These are phyloP conservation scores for Scaptodrosophila latifasciaeformis DNA, from an alignment of 2,888 invertebrate species.

Conservation along the genomic window DNA sequence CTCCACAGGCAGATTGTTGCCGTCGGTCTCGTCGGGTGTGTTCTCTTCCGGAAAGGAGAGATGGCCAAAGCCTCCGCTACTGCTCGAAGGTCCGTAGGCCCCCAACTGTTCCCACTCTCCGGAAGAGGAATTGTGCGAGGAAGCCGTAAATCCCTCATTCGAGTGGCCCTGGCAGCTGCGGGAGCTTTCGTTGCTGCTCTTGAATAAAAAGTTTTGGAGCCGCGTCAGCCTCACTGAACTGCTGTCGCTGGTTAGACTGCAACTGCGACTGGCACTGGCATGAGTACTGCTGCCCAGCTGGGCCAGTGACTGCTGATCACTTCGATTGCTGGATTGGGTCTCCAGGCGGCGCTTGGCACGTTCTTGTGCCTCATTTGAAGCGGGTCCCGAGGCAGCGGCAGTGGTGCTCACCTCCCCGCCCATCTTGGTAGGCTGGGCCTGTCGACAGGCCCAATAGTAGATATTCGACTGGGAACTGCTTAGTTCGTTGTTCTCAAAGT, in stretches of 20 bases:
- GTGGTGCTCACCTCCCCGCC: slow-evolving; percentile 68
- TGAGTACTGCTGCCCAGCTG: slow-evolving; percentile 7
- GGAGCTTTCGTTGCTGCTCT: slow-evolving; percentile 69
- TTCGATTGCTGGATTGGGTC: slow-evolving; percentile 48
- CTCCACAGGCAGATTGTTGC: slow-evolving; percentile 36
- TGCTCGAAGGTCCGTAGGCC: slow-evolving; percentile 31
- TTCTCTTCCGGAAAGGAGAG: slow-evolving; percentile 51
- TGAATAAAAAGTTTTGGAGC: slow-evolving; percentile 72
- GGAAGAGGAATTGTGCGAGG: slow-evolving; percentile 69
- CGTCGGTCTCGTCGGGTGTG: slow-evolving; percentile 36
- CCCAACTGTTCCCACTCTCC: slow-evolving; percentile 70
- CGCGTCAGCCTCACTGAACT: slow-evolving; percentile 66
- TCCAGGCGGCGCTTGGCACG: slow-evolving; percentile 26
- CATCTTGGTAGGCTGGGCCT: slow-evolving; percentile 52
- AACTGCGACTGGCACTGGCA: slow-evolving; percentile 59
- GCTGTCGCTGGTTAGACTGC: slow-evolving; percentile 68
- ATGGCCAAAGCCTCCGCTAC: slow-evolving; percentile 41
- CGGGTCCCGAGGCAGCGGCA: slow-evolving; percentile 25
- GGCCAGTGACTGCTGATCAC: slow-evolving; percentile 28
- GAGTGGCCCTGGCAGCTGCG: slow-evolving; percentile 68
- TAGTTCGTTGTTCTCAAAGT: slow-evolving; percentile 55
- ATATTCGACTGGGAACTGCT: slow-evolving; percentile 57
- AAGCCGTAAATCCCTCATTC: slow-evolving; percentile 69
- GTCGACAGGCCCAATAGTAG: slow-evolving; percentile 60
- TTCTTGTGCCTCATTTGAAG: slow-evolving; percentile 9